Evolutionary conservation across 2,113 vertebrate genomes (phyloP).

Genomic region (Jaculus jaculus): DNA sequence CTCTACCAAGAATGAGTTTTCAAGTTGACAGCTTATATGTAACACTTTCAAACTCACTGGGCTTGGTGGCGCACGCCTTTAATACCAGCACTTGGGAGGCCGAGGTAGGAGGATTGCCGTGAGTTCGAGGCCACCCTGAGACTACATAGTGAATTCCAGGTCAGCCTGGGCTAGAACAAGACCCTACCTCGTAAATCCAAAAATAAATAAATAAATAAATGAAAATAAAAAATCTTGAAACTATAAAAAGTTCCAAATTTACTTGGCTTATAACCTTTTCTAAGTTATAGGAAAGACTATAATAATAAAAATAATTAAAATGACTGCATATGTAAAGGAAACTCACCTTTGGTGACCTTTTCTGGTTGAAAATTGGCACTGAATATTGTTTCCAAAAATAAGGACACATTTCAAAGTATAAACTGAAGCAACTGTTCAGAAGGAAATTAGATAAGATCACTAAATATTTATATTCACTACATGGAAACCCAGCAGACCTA

Average conservation of each 20-base stretch:
- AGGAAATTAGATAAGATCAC: neutral
- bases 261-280: neutral
- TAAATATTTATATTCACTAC: neutral
- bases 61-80: no score
- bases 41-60: neutral
- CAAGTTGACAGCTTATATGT: neutral
- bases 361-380: neutral
- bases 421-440: neutral
- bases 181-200: no score
- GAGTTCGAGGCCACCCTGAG: no score
- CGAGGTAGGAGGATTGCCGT: no score
- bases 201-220: no score
- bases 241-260: neutral
- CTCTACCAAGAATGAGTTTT: neutral
- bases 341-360: rapidly evolving
- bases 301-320: neutral
- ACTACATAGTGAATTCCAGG: no score
- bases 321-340: neutral
- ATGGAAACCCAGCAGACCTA: neutral
- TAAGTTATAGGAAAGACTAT: neutral
- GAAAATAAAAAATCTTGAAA: no score
- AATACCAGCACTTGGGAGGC: no score
- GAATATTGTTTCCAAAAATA: neutral
- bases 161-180: no score
- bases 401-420: neutral